These are phyloP conservation scores for Drosophila willistoni DNA, from an alignment of 1,140 invertebrate genomes.

Conservation along the genomic window DNA sequence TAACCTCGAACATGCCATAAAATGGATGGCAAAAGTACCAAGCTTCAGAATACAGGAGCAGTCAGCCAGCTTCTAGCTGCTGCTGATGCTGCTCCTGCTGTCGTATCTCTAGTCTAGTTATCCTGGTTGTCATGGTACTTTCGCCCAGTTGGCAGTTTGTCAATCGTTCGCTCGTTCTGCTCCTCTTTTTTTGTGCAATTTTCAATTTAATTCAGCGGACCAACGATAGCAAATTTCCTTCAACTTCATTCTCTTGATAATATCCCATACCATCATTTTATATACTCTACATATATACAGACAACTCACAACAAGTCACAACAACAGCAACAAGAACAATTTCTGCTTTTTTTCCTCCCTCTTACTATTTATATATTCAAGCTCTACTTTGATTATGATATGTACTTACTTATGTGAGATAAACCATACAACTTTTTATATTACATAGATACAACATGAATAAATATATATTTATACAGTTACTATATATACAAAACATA, in stretches of 20 bases:
- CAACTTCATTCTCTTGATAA: constrained; percentile 2
- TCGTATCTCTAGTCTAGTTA: neutral
- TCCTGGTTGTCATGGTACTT: constrained; percentile 7
- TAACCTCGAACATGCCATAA: constrained; percentile 27
- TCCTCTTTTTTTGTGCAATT: neutral
- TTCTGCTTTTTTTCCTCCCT: constrained; percentile 39
- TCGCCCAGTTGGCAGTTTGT: constrained; percentile 4
- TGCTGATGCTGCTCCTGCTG: neutral
- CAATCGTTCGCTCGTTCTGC: neutral
- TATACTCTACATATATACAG: neutral
- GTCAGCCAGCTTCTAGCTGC: neutral
- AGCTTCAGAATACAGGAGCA: neutral
- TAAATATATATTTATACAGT: constrained; percentile 22
- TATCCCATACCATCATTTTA: neutral
- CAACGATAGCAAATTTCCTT: neutral
- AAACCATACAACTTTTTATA: neutral
- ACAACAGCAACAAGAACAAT: constrained; percentile 15
- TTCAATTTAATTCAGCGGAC: constrained; percentile 1
- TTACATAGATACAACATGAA: neutral
- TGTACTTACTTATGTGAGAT: constrained; percentile 19
- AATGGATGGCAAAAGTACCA: constrained; percentile 9
- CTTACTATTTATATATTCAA: constrained; percentile 40
- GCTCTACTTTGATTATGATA: constrained; percentile 46
- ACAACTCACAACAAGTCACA: neutral
- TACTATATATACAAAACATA: constrained; percentile 24